Percentiles rank a stretch among this genome's conserved stretches.
phyloP scores from a whole-genome alignment of 2,113 vertebrate species.

The Oxygymnocypris stewartii region DNA sequence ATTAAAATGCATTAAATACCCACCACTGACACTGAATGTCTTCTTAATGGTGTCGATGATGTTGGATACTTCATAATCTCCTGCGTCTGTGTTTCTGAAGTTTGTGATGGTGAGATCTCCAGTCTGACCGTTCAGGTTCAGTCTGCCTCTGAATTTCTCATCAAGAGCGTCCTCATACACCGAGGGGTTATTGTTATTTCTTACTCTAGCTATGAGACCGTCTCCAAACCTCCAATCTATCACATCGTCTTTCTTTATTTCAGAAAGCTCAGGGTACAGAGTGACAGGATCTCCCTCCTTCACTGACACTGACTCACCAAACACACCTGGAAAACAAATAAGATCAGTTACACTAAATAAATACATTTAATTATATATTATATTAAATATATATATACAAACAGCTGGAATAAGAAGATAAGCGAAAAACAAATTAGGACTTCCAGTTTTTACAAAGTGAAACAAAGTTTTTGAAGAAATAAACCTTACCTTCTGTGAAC shows the following conservation, averaged over 20 bases:
- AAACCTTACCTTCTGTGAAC: too few species aligned
- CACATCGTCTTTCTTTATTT: background rate
- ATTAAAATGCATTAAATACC: background rate
- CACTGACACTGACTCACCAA: background rate
- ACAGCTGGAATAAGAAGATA: too few species aligned
- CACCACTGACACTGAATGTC: background rate
- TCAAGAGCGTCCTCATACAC: background rate
- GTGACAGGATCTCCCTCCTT: background rate
- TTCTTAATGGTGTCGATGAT: background rate
- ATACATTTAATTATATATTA: too few species aligned
- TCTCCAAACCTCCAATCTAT: background rate
- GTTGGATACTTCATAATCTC: background rate
- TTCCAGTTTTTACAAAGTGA: too few species aligned
- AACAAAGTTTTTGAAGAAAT: too few species aligned
- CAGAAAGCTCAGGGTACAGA: background rate
- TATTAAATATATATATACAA: too few species aligned
- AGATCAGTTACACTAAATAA: background rate
- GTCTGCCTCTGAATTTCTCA: background rate
- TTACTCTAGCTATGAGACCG: background rate
- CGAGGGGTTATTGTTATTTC: background rate
- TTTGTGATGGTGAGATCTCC: background rate
- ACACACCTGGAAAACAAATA: background rate
- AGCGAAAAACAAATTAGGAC: too few species aligned
- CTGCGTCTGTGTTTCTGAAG: accelerated
- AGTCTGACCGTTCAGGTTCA: background rate